Evolutionary conservation across 2,888 invertebrate species (phyloP), one percentile per base, ranked within the genome.

Genomic region (Tortrix viridana): DNA sequence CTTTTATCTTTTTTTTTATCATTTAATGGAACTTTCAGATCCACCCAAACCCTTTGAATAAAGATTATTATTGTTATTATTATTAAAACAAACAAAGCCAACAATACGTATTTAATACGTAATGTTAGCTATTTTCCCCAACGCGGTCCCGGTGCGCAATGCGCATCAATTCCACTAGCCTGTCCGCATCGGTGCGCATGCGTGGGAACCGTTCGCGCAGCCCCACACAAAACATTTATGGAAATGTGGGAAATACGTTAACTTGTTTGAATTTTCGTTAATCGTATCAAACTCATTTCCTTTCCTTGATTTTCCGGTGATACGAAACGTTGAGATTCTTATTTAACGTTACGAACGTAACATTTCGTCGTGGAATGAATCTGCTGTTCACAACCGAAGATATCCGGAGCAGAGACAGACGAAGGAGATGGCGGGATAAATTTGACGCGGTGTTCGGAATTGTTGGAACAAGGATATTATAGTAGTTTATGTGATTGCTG

Each of bases 171-270:
- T 50, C 43, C 58, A 18, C 43, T 50, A 7, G 19, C 22, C n/a
- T 52, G 43, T 20, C 49, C 59, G 59, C 44, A 43, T 32, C 44
- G 44, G 37, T 49, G 49, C 61, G 18, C 61, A 38, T 56, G 49
- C 61, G 61, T 62, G 61, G 61, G 61, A 61, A 61, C 55, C 23
- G 26, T 7, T n/a, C 9, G 16, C 16, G 41, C 16, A n/a, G 26
- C 20, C 16, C 12, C 20, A 41, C 16, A 32, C 26, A n/a, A 16
- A 49, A 44, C 16, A 12, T 7, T 32, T 9, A 5, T n/a, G 14
- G 19, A 50, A 37, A 32, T 46, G 18, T 37, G 44, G 46, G 23
- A 53, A 53, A 23, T 22, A 16, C 47, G 19, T 26, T 32, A 9
- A n/a, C 23, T n/a, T 12, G 18, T 7, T 18, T 37, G 49, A 18